phyloP scores from a whole-genome alignment of 2,888 invertebrate genomes.

The Eupithecia tripunctaria region DNA sequence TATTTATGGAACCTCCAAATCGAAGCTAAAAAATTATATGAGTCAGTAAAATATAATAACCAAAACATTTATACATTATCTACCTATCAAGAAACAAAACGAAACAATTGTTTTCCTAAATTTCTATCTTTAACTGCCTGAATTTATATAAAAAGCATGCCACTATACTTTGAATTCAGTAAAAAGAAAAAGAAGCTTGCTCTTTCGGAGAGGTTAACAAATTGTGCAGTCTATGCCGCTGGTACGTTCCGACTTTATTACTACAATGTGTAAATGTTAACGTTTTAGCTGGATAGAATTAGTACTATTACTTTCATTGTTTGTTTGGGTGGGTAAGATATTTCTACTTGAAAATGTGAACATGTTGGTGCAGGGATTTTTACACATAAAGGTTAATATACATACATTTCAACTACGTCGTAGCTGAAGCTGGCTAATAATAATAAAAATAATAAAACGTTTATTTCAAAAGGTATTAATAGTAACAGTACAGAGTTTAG shows the following conservation, averaged over 20 bases:
- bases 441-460: too few relatives aligned
- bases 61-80: too few relatives aligned
- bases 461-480: too few relatives aligned
- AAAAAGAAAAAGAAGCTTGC: constrained; percentile 54
- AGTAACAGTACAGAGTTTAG: too few relatives aligned
- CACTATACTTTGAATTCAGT: constrained; percentile 67
- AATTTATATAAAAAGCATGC: constrained; percentile 33
- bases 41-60: too few relatives aligned
- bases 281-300: constrained; percentile 60
- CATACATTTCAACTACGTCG: neutral
- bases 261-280: constrained; percentile 70
- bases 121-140: neutral
- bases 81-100: too few relatives aligned
- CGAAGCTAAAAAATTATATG: too few relatives aligned
- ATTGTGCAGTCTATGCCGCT: constrained; percentile 72
- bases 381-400: neutral
- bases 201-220: constrained; percentile 77
- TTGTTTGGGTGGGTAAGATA: neutral
- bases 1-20: too few relatives aligned
- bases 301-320: constrained; percentile 32
- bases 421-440: neutral
- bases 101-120: neutral
- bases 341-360: neutral
- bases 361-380: neutral
- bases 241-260: constrained; percentile 65